Evolutionary conservation across 2,113 vertebrate species (phyloP), one percentile per base, ranked within the genome.

Genomic region (Acanthisitta chloris): DNA sequence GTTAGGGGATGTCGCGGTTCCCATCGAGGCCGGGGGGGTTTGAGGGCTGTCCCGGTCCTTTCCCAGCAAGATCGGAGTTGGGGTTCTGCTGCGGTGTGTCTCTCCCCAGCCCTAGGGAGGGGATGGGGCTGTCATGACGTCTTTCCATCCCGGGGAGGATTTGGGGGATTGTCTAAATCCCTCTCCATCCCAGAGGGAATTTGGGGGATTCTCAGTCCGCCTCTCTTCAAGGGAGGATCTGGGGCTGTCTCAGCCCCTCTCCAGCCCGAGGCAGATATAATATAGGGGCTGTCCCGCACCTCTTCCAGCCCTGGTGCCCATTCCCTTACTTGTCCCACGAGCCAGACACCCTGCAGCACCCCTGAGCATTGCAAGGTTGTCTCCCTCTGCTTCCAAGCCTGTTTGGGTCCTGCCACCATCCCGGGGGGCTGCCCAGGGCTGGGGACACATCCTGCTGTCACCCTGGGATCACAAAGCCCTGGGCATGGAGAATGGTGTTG

Each of bases 401-500:
- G 58, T 14, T 38, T 19, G 24, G 9, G 23, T 33, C 78, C 33
- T 15, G 1, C 25, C 0, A 1, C 51, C 14, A 1, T 23, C n/a
- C 55, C 3, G 1, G 43, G 54, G 42, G 38, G n/a, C 33, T 74
- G 49, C 46, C 12, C 7, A 3, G 71, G 31, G 42, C 46, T 6
- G 23, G 28, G 46, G n/a, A 3, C 59, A 12, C 36, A 2, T 11
- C 17, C 14, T 51, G 71, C 31, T 15, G 48, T 23, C 28, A 31
- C 28, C 19, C n/a, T 6, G 17, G 18, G 10, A 4, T 23, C 43
- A 7, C 52, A 9, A 66, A 1, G 31, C 16, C 20, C 17, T 5
- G 36, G 19, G 5, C 17, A 1, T 4, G 14, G 23, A 33, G 34
- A 6, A 20, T 4, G 3, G 9, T 4, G 5, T 17, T 12, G 48